A percentile compares a stretch with the other conserved stretches of the same genome.
Conservation (phyloP, 53 echinoderm and acorn worm species). For the Crossaster papposus region DNA sequence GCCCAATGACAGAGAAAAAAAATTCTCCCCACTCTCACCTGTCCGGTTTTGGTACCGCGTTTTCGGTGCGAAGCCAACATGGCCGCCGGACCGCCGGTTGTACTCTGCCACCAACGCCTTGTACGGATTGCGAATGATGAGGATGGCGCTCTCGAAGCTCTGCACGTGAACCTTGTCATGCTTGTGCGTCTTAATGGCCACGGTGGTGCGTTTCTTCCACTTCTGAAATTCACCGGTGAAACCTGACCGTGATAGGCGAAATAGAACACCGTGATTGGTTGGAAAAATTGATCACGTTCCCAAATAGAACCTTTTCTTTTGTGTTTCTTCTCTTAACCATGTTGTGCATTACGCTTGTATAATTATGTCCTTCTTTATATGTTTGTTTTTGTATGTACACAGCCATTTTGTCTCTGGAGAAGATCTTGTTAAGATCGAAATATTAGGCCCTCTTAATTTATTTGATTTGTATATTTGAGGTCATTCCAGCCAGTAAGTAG, state of each 20-base stretch:
- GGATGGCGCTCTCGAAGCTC: conserved; percentile 70
- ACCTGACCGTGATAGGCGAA: conserved; percentile 57
- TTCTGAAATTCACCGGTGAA: conserved; percentile 85
- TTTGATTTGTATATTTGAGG: too few species aligned
- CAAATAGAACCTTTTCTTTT: neutral
- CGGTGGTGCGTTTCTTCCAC: conserved; percentile 86
- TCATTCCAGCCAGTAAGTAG: too few species aligned
- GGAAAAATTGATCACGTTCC: neutral
- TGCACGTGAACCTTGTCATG: conserved; percentile 86
- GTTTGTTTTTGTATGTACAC: too few species aligned
- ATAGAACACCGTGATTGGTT: neutral
- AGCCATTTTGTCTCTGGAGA: too few species aligned
- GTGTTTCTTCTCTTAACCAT: too few species aligned
- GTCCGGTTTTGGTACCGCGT: conserved; percentile 86
- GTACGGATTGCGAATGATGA: conserved; percentile 92
- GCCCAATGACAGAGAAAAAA: too few species aligned
- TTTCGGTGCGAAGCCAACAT: conserved; percentile 88
- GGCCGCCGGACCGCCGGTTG: conserved; percentile 93
- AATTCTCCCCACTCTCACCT: too few species aligned
- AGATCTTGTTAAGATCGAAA: too few species aligned
- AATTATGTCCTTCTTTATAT: too few species aligned
- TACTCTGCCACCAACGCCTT: conserved; percentile 92
- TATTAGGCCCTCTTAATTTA: too few species aligned
- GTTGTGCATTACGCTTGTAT: too few species aligned
- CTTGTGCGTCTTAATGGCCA: conserved; percentile 88